Conservation (phyloP, 2,797 vertebrate genomes). For the Gallirallus australis region DNA sequence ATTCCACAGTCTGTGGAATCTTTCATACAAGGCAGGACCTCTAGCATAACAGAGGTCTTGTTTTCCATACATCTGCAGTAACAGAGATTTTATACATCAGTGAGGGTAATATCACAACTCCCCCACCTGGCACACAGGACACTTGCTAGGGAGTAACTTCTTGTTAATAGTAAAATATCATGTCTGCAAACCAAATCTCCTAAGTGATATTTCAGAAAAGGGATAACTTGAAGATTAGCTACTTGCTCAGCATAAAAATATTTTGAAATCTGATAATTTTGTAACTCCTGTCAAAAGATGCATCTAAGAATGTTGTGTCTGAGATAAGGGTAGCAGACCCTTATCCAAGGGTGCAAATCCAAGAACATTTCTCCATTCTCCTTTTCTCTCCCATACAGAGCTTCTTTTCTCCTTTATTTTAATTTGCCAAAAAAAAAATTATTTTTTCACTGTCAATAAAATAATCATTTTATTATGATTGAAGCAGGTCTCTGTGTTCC, state of each 20-base stretch:
- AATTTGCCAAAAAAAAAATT: too few relatives aligned
- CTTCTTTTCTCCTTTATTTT: fast-evolving
- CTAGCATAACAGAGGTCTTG: background rate
- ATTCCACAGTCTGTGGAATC: background rate
- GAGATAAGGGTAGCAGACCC: background rate
- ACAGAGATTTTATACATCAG: background rate
- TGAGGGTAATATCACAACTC: fast-evolving
- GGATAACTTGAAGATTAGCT: background rate
- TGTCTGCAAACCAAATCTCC: background rate
- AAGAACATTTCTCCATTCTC: background rate
- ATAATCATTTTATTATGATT: background rate
- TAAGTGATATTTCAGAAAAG: background rate
- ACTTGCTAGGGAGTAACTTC: background rate
- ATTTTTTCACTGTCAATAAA: background rate
- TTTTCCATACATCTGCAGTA: background rate
- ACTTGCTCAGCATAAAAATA: background rate
- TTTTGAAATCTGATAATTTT: background rate
- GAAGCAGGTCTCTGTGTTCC: background rate
- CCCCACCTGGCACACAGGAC: background rate
- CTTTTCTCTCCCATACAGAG: background rate
- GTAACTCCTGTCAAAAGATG: background rate
- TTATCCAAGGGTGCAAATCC: background rate
- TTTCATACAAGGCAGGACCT: background rate
- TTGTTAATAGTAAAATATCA: background rate
- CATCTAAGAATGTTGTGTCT: background rate